Evolutionary conservation across 1,140 invertebrate species (phyloP), one percentile per base, ranked within the genome.

Genomic region (Riptortus pedestris): DNA sequence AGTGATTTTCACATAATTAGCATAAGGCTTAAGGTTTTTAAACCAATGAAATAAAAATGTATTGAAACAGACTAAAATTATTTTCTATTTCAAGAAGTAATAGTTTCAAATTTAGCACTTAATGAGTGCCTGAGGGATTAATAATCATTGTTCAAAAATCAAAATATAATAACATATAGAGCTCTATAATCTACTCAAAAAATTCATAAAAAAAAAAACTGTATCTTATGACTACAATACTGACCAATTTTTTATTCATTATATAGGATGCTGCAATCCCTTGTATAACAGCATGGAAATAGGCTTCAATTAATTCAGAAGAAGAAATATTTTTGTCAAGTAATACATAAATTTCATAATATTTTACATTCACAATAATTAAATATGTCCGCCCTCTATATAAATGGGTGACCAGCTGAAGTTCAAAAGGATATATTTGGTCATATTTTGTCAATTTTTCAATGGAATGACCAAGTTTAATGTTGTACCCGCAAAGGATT

Each of bases 401-500:
- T 2, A 75, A 67, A 33, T 71, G 67, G 7, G 74, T 66, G 9
- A 78, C 66, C 26, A 70, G 60, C 58, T 71, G 69, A 5, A 77
- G 65, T 61, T 77, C 72, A 22, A 71, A 68, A 4, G 65, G 52
- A 7, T 64, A 69, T n/a, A 74, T 74, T 22, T 72, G 68, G 14
- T 72, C 47, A 20, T 67, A 68, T 63, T 74, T 72, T 14, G 81
- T 64, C 5, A 78, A 68, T 51, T 73, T 71, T 67, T 77, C 72
- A n/a, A 85, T 73, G 0, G 82, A 80, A 16, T 71, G 70, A 7
- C 81, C 81, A 31, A 79, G 67, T 68, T 74, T 70, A 58, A 83
- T 78, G 26, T 76, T 59, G 68, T 79, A 81, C 22, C 78, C 79
- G 69, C 79, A 81, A 18, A 79, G 66, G 31, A 72, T 66, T 70